phyloP scores from a whole-genome alignment of 2,888 invertebrate genomes.

The Parnassius orleans region DNA sequence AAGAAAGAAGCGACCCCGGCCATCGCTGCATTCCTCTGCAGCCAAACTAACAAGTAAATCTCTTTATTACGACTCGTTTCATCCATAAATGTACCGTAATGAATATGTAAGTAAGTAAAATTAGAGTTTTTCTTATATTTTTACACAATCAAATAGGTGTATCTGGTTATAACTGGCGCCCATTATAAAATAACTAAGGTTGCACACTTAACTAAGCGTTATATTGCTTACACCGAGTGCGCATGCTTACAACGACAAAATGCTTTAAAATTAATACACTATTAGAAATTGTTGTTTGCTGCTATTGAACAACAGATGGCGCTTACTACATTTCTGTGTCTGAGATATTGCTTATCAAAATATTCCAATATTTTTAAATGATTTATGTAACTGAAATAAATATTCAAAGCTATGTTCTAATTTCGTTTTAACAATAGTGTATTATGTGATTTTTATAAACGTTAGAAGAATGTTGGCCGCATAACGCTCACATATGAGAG shows the following conservation, averaged over 20 bases:
- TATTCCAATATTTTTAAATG: constrained; percentile 6
- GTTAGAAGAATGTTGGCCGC: constrained; percentile 38
- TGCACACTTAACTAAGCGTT: constrained; percentile 38
- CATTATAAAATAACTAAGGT: constrained; percentile 40
- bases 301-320: constrained; percentile 36
- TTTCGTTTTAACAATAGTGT: constrained; percentile 31
- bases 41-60: constrained; percentile 45
- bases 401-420: constrained; percentile 3
- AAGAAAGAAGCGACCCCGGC: constrained; percentile 40
- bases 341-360: constrained; percentile 3
- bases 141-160: constrained; percentile 39
- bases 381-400: not conserved
- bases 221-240: constrained; percentile 37
- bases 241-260: constrained; percentile 18
- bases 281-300: constrained; percentile 2
- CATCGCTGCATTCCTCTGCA: constrained; percentile 31
- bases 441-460: constrained; percentile 40
- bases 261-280: constrained; percentile 7
- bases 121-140: constrained; percentile 43
- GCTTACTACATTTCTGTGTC: constrained; percentile 8
- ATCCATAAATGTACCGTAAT: constrained; percentile 43
- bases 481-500: constrained; percentile 24
- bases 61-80: constrained; percentile 47
- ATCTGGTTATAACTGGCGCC: constrained; percentile 35
- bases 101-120: constrained; percentile 44